Base-by-base conservation (phyloP, 2,113 vertebrate genomes). In the Psittacula cyanocephala region DNA sequence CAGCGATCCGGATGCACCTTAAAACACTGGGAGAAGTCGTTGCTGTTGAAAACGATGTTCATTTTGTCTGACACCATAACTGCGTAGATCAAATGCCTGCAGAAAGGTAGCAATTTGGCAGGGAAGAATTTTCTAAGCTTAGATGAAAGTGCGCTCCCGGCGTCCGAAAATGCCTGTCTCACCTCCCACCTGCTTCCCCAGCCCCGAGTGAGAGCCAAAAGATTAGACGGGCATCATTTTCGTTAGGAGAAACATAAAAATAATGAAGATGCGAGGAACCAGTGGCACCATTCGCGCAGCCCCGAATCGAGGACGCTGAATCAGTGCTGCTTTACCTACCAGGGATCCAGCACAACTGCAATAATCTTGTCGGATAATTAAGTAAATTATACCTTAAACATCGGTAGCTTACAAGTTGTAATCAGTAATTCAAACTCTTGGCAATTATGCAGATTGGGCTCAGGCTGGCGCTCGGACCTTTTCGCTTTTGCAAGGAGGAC, bases 401-500 rank as follows among this genome's bases (percentile, higher is more conserved):
- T 71, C 5, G 81, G 77, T 74, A 92, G 68, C 91, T 88, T 90
- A 87, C 81, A 91, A 80, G 63, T 87, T 80, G 92, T 93, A 91
- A 96, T 95, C 89, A 96, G 95, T 53, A 95, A 96, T 71, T 95
- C 91, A 81, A 86, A 96, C 93, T 94, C 93, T 55, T 67, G 92
- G 65, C 88, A 93, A 97, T 96, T 92, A 97, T 60, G 86, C 81
- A 96, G 86, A 94, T 71, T 5, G 80, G 47, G 44, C 53, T 59
- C 67, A 43, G 90, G 64, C 88, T 78, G 86, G 87, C 23, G 24
- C 80, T 93, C 70, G 53, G 81, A 89, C 74, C 86, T 93, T 86
- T 60, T 90, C 46, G 62, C 29, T 83, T 81, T 52, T 52, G 16
- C 59, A 46, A 4, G 8, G 9, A 65, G 17, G 37, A 81, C 17